Conservation (phyloP, 2,797 vertebrate species). For the Vespertilio murinus region DNA sequence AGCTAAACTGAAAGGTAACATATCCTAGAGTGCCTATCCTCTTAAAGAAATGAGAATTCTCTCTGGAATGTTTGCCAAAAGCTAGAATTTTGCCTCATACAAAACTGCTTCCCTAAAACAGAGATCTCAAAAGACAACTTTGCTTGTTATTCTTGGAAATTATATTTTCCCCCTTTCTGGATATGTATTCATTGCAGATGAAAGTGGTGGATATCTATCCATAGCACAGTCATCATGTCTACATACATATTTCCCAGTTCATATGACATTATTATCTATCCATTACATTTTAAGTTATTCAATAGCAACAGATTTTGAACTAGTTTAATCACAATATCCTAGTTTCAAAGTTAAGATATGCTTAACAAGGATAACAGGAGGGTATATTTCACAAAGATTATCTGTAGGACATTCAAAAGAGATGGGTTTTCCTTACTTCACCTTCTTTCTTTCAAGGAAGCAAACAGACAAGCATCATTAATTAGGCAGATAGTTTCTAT, state of each 20-base stretch:
- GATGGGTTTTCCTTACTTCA: background rate
- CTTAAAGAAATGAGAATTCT: constrained; percentile 61
- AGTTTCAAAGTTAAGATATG: background rate
- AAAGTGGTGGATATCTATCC: background rate
- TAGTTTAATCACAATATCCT: background rate
- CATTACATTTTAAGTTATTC: background rate
- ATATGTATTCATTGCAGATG: background rate
- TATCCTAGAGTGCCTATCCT: background rate
- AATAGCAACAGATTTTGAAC: background rate
- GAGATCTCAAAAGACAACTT: constrained; percentile 48
- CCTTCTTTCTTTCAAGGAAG: background rate
- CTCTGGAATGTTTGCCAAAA: constrained; percentile 12
- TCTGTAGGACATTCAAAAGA: background rate
- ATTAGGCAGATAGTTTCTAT: background rate
- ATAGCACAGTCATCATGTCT: background rate
- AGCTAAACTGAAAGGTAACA: constrained; percentile 49
- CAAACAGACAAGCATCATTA: background rate
- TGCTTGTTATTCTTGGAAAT: background rate
- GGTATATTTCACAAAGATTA: background rate
- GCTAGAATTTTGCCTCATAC: background rate
- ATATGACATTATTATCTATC: background rate
- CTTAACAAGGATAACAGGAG: background rate
- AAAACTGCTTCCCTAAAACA: constrained; percentile 65
- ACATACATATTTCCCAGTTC: background rate
- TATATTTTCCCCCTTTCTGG: background rate